phyloP scores from a whole-genome alignment of 2,888 invertebrate species.

The Euphydryas editha region DNA sequence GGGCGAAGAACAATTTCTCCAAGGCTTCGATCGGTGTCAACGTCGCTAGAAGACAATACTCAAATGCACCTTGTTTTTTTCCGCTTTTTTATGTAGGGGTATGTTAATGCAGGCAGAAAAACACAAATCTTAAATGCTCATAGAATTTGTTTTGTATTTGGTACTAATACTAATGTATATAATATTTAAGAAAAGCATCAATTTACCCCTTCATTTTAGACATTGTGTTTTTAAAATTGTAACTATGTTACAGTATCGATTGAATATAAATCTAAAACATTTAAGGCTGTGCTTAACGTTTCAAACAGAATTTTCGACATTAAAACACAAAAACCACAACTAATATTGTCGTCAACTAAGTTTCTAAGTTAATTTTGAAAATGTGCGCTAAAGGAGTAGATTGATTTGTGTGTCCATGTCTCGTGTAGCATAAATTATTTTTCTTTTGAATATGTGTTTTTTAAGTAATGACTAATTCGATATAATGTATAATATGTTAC shows the following conservation, averaged over 20 bases:
- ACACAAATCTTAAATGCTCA: not conserved
- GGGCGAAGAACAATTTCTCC: conserved; percentile 98
- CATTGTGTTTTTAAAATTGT: conserved; percentile 21
- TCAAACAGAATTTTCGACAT: conserved; percentile 31
- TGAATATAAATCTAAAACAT: conserved; percentile 31
- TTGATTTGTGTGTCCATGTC: conserved; percentile 58
- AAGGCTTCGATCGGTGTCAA: conserved; percentile 96
- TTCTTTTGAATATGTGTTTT: conserved; percentile 17
- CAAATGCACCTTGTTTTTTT: conserved; percentile 73
- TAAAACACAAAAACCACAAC: conserved; percentile 42
- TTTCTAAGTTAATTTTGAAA: conserved; percentile 47
- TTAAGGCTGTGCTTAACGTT: conserved; percentile 37
- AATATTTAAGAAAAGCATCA: conserved; percentile 52
- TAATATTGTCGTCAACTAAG: conserved; percentile 59
- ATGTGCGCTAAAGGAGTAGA: conserved; percentile 62
- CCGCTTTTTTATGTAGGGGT: conserved; percentile 59
- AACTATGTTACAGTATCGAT: conserved; percentile 40
- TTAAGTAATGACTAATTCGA: conserved; percentile 6
- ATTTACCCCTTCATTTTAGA: conserved; percentile 57
- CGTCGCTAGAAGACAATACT: conserved; percentile 86
- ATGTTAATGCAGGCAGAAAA: conserved; percentile 58
- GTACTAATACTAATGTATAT: conserved; percentile 20
- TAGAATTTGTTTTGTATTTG: conserved; percentile 20
- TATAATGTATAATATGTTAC: conserved; percentile 6
- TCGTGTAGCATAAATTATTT: conserved; percentile 19